Percentiles rank a stretch among this genome's conserved stretches.
These are phyloP conservation scores for Engystomops pustulosus DNA, from an alignment of 2,113 vertebrate genomes.

Conservation along the genomic window DNA sequence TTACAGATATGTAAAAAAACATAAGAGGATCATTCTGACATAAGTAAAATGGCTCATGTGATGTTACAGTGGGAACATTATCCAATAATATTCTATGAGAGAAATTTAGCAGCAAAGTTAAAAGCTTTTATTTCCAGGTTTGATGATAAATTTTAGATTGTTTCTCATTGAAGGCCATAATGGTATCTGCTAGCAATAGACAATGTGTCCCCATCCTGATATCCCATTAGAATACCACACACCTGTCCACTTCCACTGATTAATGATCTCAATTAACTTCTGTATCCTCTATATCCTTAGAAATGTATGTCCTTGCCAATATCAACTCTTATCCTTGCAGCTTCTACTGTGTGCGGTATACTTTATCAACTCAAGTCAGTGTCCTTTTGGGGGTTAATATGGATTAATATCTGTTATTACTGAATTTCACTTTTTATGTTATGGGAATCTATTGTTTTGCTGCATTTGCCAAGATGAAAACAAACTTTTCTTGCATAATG, in stretches of 20 bases:
- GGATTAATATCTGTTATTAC: background rate
- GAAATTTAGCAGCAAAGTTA: background rate
- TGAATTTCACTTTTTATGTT: background rate
- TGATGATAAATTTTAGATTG: constrained; percentile 7
- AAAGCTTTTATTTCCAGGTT: background rate
- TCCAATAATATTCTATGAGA: background rate
- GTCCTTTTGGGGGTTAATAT: background rate
- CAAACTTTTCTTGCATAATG: background rate
- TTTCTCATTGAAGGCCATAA: constrained; percentile 43
- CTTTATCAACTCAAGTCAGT: background rate
- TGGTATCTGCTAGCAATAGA: constrained; percentile 25
- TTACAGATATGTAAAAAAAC: too few species aligned
- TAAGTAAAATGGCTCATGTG: background rate
- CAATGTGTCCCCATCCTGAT: constrained; percentile 52
- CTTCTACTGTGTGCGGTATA: background rate
- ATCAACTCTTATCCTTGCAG: constrained; percentile 26
- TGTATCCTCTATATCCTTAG: constrained; percentile 51
- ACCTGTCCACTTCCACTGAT: constrained; percentile 55
- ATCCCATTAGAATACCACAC: constrained; percentile 52
- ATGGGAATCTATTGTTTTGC: background rate
- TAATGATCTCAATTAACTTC: constrained; percentile 59
- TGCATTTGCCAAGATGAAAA: background rate
- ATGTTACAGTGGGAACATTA: background rate
- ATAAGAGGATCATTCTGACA: too few species aligned
- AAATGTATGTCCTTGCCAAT: constrained; percentile 50